Evolutionary conservation across 1,140 invertebrate genomes (phyloP).

Genomic region (Paracyclopina nana): DNA sequence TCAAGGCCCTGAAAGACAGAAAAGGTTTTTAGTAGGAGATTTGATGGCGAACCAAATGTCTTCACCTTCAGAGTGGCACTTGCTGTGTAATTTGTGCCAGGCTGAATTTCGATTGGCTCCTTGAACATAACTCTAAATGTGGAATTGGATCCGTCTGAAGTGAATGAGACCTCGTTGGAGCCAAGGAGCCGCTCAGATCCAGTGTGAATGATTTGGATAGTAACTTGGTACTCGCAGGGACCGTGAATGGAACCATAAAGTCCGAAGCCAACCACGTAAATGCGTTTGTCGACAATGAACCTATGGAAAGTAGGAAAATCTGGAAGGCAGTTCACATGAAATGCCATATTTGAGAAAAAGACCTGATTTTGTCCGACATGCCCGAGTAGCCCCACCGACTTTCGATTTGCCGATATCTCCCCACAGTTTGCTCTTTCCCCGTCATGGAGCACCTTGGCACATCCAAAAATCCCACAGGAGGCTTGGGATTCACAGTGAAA

Average conservation of each 20-base stretch:
- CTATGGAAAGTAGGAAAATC: constrained; percentile 27
- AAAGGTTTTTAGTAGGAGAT: constrained; percentile 9
- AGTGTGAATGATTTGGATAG: constrained; percentile 54
- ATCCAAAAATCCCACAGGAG: constrained; percentile 45
- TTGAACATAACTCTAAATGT: constrained; percentile 75
- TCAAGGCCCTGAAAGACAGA: constrained; percentile 47
- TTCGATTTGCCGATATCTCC: constrained; percentile 56
- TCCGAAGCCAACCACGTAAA: constrained; percentile 70
- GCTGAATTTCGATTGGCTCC: constrained; percentile 59
- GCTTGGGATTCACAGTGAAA: constrained; percentile 36
- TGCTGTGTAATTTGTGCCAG: constrained; percentile 60
- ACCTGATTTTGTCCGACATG: constrained; percentile 60
- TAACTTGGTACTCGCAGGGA: constrained; percentile 55
- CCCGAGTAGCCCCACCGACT: constrained; percentile 70
- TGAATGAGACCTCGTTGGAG: constrained; percentile 52
- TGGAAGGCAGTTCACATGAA: not conserved
- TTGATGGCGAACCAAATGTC: constrained; percentile 7
- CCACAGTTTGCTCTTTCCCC: constrained; percentile 59
- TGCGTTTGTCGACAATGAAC: constrained; percentile 57
- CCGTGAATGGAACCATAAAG: constrained; percentile 68
- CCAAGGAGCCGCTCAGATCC: constrained; percentile 42
- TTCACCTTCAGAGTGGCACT: constrained; percentile 55
- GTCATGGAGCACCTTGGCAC: constrained; percentile 57
- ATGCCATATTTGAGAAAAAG: constrained; percentile 17
- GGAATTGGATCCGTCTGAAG: constrained; percentile 54